A percentile compares a stretch with the other conserved stretches of the same genome.
phyloP scores from a whole-genome alignment of 2,888 invertebrate species.

The Aproaerema taeniolella region DNA sequence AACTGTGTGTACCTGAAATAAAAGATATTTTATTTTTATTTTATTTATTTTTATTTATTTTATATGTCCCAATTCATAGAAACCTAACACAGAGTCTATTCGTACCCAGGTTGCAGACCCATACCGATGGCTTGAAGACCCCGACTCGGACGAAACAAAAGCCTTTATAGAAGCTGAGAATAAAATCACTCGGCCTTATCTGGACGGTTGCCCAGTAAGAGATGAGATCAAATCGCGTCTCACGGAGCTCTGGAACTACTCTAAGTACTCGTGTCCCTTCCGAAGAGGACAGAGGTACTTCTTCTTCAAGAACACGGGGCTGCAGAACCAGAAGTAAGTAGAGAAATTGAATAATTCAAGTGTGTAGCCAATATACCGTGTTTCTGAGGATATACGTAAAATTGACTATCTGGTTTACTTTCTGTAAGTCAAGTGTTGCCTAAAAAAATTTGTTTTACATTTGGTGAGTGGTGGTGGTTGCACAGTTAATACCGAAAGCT shows the following conservation, averaged over 20 bases:
- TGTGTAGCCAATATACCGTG: background rate
- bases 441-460: background rate
- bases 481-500: too few species aligned
- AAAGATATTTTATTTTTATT: too few species aligned
- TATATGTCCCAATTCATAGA: too few species aligned
- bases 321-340: conserved; percentile 95
- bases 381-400: too few species aligned
- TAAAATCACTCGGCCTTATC: conserved; percentile 89
- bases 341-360: background rate
- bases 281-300: conserved; percentile 91
- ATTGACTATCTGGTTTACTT: too few species aligned
- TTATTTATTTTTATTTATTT: too few species aligned
- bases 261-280: conserved; percentile 94
- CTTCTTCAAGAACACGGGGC: conserved; percentile 94
- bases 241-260: conserved; percentile 96
- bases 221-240: conserved; percentile 86
- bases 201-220: conserved; percentile 86
- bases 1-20: too few species aligned
- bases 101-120: conserved; percentile 93
- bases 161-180: conserved; percentile 94
- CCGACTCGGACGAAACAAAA: conserved; percentile 93
- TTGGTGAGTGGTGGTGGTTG: too few species aligned
- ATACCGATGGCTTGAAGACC: conserved; percentile 98
- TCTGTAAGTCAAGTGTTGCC: too few species aligned
- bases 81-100: too few species aligned